These are phyloP conservation scores for Cotesia vestalis DNA, from an alignment of 1,140 invertebrate species.

Conservation along the genomic window DNA sequence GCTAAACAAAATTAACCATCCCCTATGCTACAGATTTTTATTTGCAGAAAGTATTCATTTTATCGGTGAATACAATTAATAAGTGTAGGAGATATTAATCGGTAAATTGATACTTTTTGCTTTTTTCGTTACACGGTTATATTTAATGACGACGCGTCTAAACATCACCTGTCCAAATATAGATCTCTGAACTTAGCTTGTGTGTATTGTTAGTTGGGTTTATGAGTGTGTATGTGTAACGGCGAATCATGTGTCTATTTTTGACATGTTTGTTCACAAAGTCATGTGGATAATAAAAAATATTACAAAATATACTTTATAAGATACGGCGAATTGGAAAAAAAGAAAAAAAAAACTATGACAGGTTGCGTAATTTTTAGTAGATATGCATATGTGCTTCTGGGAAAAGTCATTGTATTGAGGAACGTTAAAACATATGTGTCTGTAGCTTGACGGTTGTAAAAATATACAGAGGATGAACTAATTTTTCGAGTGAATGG, in stretches of 20 bases:
- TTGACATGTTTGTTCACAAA: constrained; percentile 30
- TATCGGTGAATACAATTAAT: constrained; percentile 8
- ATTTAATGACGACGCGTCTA: too few species aligned
- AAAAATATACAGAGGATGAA: neutral
- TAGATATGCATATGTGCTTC: too few species aligned
- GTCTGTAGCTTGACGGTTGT: constrained; percentile 10
- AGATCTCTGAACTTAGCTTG: neutral
- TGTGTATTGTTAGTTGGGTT: neutral
- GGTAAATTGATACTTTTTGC: constrained; percentile 35
- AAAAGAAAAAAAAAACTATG: constrained; percentile 3
- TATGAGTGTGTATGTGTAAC: neutral
- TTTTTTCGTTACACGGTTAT: neutral
- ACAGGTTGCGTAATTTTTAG: neutral
- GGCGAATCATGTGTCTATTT: constrained; percentile 19
- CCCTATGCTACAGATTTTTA: neutral
- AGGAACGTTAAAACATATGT: constrained; percentile 15
- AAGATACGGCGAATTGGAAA: too few species aligned
- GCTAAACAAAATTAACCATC: constrained; percentile 13
- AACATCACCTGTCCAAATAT: constrained; percentile 34
- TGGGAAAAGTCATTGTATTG: constrained; percentile 1
- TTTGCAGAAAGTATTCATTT: too few species aligned
- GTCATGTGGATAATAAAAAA: too few species aligned
- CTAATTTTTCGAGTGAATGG: constrained; percentile 7
- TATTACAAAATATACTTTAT: too few species aligned
- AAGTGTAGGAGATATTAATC: constrained; percentile 19